Evolutionary conservation across 2,113 vertebrate species (phyloP), one percentile per base, ranked within the genome.

Genomic region (Microtus oregoni): DNA sequence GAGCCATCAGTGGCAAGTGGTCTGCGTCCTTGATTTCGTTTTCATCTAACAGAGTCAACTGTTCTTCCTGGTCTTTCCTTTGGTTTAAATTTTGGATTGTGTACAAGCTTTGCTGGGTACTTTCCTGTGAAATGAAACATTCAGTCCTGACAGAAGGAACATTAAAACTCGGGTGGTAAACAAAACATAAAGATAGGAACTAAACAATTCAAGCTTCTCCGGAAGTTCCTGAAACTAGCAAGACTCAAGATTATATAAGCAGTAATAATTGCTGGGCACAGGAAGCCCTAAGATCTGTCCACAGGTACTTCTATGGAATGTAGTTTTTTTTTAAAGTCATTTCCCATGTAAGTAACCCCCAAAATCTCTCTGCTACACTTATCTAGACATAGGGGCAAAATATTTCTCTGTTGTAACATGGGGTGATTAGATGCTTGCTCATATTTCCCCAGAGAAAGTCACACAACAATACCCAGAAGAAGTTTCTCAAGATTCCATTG

Each of bases 11-110:
- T 55, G 38, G 55, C 86, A 86, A 81, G 55, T 76, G 50, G 70
- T 96, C 67, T 73, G 65, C 92, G 28, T 24, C 44, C 78, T 67
- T 96, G 81, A 86, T 95, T 61, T 94, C 65, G 90, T 73, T 96
- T 95, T 67, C 22, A 86, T 41, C 72, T 50, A 90, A 6, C 86
- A 82, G 81, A 55, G 28, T 94, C 52, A 88, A 44, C n/a, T 44
- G 76, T 88, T 88, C 52, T 38, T 38, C 32, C 83, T 67, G 32
- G 83, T 14, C 30, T 67, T 72, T 26, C 35, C 41, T 13, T 75
- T 83, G 89, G 30, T 47, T 50, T 86, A 87, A 93, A 38, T 19
- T 86, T 92, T 96, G 85, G 50, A 61, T 86, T 70, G 20, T 77
- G 93, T 47, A 32, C 63, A 86, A 3, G 10, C 4, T 32, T 68